Evolutionary conservation across 2,113 vertebrate species (phyloP).

Genomic region (Melanotaenia duboulayi): DNA sequence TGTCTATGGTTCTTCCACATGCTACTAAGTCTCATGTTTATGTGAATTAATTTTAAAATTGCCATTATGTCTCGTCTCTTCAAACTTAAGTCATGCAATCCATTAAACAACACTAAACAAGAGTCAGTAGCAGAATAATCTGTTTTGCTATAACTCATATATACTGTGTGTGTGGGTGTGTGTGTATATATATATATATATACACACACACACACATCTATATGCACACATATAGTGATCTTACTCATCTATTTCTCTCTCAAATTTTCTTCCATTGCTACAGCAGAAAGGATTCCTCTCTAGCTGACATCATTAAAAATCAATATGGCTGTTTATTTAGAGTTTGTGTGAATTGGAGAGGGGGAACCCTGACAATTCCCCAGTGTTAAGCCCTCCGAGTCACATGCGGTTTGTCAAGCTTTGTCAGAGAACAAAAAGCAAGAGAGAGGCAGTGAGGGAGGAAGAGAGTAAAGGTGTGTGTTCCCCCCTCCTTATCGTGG

Average conservation of each 20-base stretch:
- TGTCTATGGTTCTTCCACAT: too few species aligned
- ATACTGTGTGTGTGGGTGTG: too few species aligned
- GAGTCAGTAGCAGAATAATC: too few species aligned
- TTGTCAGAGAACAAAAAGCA: constrained; percentile 92
- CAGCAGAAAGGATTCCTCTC: constrained; percentile 46
- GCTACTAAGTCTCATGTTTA: too few species aligned
- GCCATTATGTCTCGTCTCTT: too few species aligned
- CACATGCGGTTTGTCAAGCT: constrained; percentile 98
- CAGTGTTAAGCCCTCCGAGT: constrained; percentile 91
- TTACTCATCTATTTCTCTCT: background rate
- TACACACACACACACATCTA: background rate
- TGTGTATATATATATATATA: too few species aligned
- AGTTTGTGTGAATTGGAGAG: constrained; percentile 80
- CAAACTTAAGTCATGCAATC: too few species aligned
- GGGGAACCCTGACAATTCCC: constrained; percentile 85
- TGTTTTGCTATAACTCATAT: too few species aligned
- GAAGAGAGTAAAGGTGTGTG: constrained; percentile 52
- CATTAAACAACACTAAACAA: too few species aligned
- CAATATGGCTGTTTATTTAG: constrained; percentile 83
- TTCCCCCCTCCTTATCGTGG: constrained; percentile 24
- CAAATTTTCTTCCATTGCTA: constrained; percentile 16
- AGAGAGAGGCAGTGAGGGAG: constrained; percentile 50
- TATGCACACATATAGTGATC: background rate
- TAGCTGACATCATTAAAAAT: constrained; percentile 76
- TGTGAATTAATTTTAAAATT: too few species aligned